Percentiles rank a stretch among this genome's conserved stretches.
Evolutionary conservation across 2,888 invertebrate genomes (phyloP).

Genomic region (Mythimna vitellina): DNA sequence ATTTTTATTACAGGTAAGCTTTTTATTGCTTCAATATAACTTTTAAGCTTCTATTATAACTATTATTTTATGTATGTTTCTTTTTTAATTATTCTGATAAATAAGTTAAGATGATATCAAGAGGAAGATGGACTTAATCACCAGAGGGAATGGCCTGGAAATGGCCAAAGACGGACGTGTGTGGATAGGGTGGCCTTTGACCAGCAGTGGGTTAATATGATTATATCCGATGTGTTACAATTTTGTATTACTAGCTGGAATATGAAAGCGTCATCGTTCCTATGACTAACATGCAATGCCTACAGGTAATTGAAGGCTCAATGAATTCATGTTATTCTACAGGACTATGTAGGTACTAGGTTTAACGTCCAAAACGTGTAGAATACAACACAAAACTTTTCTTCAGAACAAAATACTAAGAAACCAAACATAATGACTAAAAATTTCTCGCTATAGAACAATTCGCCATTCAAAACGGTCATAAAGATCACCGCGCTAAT

Average conservation of each 20-base stretch:
- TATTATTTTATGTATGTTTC: neutral
- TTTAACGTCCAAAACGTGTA: constrained; percentile 67
- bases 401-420: constrained; percentile 70
- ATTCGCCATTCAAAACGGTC: constrained; percentile 80
- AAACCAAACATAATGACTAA: constrained; percentile 68
- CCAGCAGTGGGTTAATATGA: too few species aligned
- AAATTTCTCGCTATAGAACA: constrained; percentile 76
- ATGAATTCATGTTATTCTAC: constrained; percentile 1
- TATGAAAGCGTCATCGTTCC: neutral
- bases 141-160: too few species aligned
- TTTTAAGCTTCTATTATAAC: constrained; percentile 14
- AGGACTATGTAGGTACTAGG: constrained; percentile 18
- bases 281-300: neutral
- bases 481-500: constrained; percentile 82
- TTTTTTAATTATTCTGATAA: constrained; percentile 2
- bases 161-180: too few species aligned
- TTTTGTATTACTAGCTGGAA: neutral
- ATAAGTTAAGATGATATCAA: neutral
- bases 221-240: neutral
- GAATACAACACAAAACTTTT: constrained; percentile 67
- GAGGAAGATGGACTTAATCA: too few species aligned
- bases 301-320: constrained; percentile 5
- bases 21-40: constrained; percentile 21
- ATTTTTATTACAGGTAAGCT: neutral
- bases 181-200: too few species aligned